A percentile compares a stretch with the other conserved stretches of the same genome.
Conservation (phyloP, 2,888 invertebrate species). For the Pardosa pseudoannulata region DNA sequence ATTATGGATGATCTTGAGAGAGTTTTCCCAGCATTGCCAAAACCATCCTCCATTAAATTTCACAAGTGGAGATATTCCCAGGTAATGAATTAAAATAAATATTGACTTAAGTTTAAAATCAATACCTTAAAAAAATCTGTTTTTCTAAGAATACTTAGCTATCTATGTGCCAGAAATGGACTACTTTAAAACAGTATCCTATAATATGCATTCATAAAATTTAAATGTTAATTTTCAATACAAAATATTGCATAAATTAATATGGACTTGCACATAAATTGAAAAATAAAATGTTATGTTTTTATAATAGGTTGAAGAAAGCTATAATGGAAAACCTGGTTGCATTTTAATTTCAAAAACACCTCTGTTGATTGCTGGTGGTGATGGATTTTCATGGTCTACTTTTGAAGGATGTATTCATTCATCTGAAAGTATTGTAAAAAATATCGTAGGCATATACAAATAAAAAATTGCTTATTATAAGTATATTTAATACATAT, state of each 20-base stretch:
- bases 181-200: too few relatives aligned
- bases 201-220: too few relatives aligned
- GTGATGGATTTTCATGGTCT: conserved; percentile 52
- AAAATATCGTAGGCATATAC: neutral
- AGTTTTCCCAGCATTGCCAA: conserved; percentile 38
- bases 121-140: too few relatives aligned
- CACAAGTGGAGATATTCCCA: conserved; percentile 66
- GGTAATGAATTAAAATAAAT: conserved; percentile 14
- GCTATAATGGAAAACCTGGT: neutral
- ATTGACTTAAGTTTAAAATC: too few relatives aligned
- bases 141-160: too few relatives aligned
- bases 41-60: conserved; percentile 29
- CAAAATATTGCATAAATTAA: too few relatives aligned
- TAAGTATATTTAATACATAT: too few relatives aligned
- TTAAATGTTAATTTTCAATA: too few relatives aligned
- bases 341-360: conserved; percentile 16
- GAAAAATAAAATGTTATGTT: too few relatives aligned
- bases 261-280: too few relatives aligned
- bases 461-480: too few relatives aligned
- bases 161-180: too few relatives aligned
- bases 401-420: conserved; percentile 57
- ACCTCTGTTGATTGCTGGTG: conserved; percentile 51
- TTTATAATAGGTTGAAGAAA: conserved; percentile 44
- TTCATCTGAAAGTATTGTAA: conserved; percentile 47
- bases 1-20: conserved; percentile 24